Conservation (phyloP, 2,113 vertebrate genomes). For the Melanerpes aurifrons region DNA sequence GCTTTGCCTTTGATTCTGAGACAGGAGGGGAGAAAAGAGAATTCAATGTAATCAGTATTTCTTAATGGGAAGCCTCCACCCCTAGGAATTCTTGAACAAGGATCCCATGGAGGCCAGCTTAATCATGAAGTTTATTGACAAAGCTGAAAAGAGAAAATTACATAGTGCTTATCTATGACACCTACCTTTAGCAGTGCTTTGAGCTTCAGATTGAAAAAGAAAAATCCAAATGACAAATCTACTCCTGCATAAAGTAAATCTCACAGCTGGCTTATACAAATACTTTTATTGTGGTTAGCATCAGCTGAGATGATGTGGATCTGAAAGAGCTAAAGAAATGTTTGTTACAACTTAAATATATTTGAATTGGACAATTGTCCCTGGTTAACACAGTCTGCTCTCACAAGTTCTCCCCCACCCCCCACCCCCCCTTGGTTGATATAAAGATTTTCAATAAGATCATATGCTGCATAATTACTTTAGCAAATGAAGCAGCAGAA, state of each 20-base stretch:
- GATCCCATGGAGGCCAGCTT: background rate
- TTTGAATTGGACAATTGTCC: background rate
- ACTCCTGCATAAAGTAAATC: background rate
- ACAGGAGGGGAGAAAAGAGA: background rate
- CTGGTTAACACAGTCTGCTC: too few relatives aligned
- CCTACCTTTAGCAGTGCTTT: background rate
- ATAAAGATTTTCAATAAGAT: too few relatives aligned
- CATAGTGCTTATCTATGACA: background rate
- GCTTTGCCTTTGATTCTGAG: background rate
- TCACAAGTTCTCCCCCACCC: too few relatives aligned
- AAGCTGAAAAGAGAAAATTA: background rate
- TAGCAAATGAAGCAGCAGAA: too few relatives aligned
- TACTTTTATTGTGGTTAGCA: background rate
- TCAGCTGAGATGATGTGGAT: background rate
- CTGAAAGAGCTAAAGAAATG: background rate
- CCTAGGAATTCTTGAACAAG: background rate
- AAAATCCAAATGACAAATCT: too few relatives aligned
- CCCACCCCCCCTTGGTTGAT: too few relatives aligned
- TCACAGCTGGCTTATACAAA: background rate
- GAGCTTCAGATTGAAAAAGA: background rate
- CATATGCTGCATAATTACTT: too few relatives aligned
- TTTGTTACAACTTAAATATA: background rate
- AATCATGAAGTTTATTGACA: background rate
- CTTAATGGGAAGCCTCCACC: background rate
- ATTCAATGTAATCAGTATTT: background rate